Evolutionary conservation across 2,113 vertebrate species (phyloP).

Genomic region (Caloenas nicobarica): DNA sequence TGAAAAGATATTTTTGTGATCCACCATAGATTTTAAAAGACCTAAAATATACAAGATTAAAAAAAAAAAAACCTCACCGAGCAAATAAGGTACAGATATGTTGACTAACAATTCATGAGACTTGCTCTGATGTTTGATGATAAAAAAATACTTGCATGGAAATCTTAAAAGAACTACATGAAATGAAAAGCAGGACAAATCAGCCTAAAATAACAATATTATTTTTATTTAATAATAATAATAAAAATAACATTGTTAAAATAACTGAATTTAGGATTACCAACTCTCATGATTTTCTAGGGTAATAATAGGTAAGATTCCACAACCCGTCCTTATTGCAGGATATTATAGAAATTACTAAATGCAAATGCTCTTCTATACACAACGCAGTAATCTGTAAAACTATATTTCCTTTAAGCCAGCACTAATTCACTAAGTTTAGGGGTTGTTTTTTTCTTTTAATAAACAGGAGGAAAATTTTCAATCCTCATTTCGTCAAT

Average conservation of each 20-base stretch:
- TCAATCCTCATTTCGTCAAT: neutral
- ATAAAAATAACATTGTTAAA: neutral
- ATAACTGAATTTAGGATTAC: neutral
- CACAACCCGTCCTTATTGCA: neutral
- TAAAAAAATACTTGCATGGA: conserved; percentile 42
- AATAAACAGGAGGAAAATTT: neutral
- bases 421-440: neutral
- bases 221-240: neutral
- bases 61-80: conserved; percentile 39
- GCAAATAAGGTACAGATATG: conserved; percentile 9
- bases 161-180: conserved; percentile 45
- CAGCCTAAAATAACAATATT: neutral
- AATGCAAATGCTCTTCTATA: neutral
- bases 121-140: conserved; percentile 13
- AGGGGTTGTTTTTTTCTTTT: neutral
- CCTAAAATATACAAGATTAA: conserved; percentile 37
- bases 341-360: neutral
- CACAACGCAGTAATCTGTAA: neutral
- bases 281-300: neutral
- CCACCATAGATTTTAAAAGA: conserved; percentile 29
- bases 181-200: conserved; percentile 34
- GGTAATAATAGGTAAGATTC: neutral
- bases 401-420: neutral
- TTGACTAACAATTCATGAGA: conserved; percentile 28
- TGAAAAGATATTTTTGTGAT: neutral